A percentile compares a stretch with the other conserved stretches of the same genome.
Evolutionary conservation across 2,888 invertebrate species (phyloP).

Genomic region (Serrognathus titanus): DNA sequence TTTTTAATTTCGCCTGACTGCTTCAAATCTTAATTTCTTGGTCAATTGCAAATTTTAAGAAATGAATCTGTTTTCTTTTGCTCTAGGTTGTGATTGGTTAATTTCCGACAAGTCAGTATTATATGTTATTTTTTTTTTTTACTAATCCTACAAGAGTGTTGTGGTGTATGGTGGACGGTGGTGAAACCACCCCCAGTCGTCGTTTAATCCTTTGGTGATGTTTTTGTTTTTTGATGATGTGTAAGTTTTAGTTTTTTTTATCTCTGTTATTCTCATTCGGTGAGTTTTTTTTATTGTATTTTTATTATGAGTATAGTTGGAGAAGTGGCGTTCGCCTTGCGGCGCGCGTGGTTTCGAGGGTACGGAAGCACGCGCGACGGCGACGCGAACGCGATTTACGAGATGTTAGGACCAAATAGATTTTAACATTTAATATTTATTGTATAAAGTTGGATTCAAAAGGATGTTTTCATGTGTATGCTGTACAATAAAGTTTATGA

Average conservation of each 20-base stretch:
- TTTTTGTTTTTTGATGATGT: no score
- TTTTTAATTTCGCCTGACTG: no score
- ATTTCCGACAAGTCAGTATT: constrained; percentile 19
- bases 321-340: no score
- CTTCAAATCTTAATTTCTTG: no score
- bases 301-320: no score
- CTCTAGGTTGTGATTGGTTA: constrained; percentile 20
- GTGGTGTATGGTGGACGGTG: no score
- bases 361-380: no score
- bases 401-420: constrained; percentile 44
- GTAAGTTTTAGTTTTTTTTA: background rate
- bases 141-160: no score
- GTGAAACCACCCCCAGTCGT: no score
- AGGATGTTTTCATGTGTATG: constrained; percentile 26
- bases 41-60: no score
- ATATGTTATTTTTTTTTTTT: constrained; percentile 9
- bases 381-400: constrained; percentile 25
- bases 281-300: background rate
- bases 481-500: constrained; percentile 19
- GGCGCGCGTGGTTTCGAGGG: no score
- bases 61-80: background rate
- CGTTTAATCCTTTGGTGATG: no score
- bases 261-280: background rate
- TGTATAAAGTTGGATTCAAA: constrained; percentile 24
- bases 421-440: constrained; percentile 41